phyloP scores from a whole-genome alignment of 2,888 invertebrate genomes.

The Ennomos fuscantarius region DNA sequence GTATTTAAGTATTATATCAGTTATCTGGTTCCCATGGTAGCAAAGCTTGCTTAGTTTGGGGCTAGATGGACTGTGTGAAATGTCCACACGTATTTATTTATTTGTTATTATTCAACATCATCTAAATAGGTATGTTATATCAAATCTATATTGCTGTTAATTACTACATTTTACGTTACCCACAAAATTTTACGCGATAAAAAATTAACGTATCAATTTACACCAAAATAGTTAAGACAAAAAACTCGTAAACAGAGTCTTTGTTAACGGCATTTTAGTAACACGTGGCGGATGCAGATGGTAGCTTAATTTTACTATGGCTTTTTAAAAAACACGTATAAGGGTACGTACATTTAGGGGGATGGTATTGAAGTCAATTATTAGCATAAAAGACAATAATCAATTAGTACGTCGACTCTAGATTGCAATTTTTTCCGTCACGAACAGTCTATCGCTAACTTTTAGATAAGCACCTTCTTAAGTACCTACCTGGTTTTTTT shows the following conservation, averaged over 20 bases:
- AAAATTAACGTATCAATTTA: constrained; percentile 16
- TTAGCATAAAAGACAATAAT: background rate
- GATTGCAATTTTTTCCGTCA: no score
- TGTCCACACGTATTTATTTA: no score
- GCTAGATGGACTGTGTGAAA: no score
- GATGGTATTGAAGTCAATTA: constrained; percentile 11
- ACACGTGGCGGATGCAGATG: constrained; percentile 73
- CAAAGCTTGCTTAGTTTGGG: no score
- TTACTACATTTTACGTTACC: background rate
- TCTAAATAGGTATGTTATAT: no score
- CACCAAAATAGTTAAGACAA: constrained; percentile 28
- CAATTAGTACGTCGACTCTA: background rate
- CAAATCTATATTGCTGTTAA: no score
- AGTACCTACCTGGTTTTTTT: no score
- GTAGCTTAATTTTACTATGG: constrained; percentile 28
- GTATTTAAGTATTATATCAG: no score
- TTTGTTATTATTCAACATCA: no score
- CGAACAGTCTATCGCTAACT: no score
- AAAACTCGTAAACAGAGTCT: constrained; percentile 42
- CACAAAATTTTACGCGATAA: background rate
- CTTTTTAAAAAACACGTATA: constrained; percentile 20
- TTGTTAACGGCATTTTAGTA: constrained; percentile 41
- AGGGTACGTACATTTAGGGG: background rate
- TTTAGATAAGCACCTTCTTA: no score
- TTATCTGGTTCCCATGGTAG: no score